A percentile compares a stretch with the other conserved stretches of the same genome.
Conservation (phyloP, 2,888 invertebrate species). For the Oscheius onirici region DNA sequence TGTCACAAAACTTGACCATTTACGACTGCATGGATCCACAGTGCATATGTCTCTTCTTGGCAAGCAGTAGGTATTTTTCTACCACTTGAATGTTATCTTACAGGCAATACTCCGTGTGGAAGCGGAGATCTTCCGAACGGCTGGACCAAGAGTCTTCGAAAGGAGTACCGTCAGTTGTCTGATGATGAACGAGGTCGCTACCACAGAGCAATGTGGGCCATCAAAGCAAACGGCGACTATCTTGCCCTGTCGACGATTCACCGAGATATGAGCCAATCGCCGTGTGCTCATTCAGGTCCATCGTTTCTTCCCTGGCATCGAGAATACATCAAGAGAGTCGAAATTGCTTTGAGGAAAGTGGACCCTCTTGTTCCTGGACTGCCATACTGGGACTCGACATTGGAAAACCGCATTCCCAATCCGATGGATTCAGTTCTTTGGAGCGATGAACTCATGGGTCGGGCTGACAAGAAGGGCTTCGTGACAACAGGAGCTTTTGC, state of each 20-base stretch:
- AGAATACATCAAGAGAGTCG: conserved; percentile 46
- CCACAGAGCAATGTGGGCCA: conserved; percentile 42
- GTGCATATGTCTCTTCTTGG: conserved; percentile 64
- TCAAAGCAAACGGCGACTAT: conserved; percentile 51
- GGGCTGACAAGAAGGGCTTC: conserved; percentile 17
- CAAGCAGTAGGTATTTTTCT: not conserved
- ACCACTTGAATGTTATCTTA: not conserved
- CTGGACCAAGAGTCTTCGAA: conserved; percentile 52
- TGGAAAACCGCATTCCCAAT: conserved; percentile 53
- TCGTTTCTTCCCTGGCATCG: conserved; percentile 34
- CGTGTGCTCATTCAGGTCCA: conserved; percentile 30
- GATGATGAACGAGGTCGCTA: conserved; percentile 63
- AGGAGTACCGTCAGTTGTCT: conserved; percentile 66
- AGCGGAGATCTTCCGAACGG: conserved; percentile 41
- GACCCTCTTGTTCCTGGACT: conserved; percentile 58
- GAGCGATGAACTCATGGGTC: conserved; percentile 34
- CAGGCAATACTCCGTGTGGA: no score
- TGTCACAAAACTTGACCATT: conserved; percentile 27
- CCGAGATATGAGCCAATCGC: conserved; percentile 42
- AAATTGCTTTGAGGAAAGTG: conserved; percentile 63
- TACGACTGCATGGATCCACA: conserved; percentile 67
- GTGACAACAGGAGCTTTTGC: conserved; percentile 57
- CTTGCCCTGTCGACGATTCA: conserved; percentile 56
- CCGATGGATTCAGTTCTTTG: conserved; percentile 17
- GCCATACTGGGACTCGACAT: conserved; percentile 70